These are phyloP conservation scores for Lasaia peninsularis DNA, from an alignment of 1,140 invertebrate genomes.

Conservation along the genomic window DNA sequence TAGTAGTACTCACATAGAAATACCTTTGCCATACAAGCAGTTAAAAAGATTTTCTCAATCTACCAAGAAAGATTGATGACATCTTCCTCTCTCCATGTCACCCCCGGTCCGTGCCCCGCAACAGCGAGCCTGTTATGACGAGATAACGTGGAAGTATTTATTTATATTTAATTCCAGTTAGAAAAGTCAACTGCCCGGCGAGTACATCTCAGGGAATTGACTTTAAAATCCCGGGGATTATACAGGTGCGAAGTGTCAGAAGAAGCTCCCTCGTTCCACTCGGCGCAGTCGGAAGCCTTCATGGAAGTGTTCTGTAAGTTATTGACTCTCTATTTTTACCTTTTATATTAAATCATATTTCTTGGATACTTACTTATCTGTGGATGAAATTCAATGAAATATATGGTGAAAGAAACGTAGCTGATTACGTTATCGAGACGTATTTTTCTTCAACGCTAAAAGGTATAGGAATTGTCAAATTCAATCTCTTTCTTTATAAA, in stretches of 20 bases:
- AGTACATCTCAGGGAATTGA: slow-evolving; percentile 79
- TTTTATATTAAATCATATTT: neutral
- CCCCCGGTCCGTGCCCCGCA: no score
- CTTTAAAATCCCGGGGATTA: slow-evolving; percentile 80
- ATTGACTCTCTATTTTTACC: neutral
- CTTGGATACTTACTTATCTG: neutral
- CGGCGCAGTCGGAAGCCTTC: slow-evolving; percentile 78
- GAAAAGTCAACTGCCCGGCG: slow-evolving; percentile 77
- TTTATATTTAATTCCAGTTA: slow-evolving; percentile 51
- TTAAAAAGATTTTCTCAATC: no score
- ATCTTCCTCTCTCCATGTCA: no score
- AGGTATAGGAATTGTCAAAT: no score
- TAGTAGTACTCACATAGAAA: no score
- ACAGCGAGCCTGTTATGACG: neutral
- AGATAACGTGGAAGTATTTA: neutral
- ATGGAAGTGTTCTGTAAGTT: slow-evolving; percentile 80
- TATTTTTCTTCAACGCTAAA: no score
- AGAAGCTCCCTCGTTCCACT: slow-evolving; percentile 82
- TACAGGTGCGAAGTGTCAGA: slow-evolving; percentile 86
- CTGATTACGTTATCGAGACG: no score
- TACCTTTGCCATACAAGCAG: no score
- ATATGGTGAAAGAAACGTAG: no score
- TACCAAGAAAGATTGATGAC: no score
- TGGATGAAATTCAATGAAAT: neutral
- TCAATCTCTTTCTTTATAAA: no score